These are phyloP conservation scores for Microchirus variegatus DNA, from an alignment of 2,797 vertebrate species.

Conservation along the genomic window DNA sequence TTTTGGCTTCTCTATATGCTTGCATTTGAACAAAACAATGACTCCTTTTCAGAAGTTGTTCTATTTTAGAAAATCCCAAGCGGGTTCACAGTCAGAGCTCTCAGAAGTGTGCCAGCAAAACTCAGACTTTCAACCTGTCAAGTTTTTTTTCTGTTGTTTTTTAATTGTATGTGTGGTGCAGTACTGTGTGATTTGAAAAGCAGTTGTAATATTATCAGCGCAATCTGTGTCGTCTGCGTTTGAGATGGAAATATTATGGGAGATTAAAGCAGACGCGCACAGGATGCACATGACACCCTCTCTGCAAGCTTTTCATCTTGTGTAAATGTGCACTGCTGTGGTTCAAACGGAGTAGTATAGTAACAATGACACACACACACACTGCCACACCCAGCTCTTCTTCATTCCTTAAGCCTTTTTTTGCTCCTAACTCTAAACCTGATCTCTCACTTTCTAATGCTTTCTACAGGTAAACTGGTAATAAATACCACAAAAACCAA, in stretches of 20 bases:
- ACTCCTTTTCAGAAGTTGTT: slow-evolving; percentile 68
- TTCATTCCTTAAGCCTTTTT: neutral
- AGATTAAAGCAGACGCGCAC: slow-evolving; percentile 47
- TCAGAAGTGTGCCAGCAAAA: slow-evolving; percentile 57
- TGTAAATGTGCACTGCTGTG: slow-evolving; percentile 12
- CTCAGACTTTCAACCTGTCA: slow-evolving; percentile 66
- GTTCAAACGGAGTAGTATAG: slow-evolving; percentile 18
- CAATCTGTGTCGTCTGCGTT: slow-evolving; percentile 14
- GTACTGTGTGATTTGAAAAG: neutral
- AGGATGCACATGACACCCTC: slow-evolving; percentile 31
- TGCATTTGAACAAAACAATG: slow-evolving; percentile 64
- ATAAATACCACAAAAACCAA: too few relatives aligned
- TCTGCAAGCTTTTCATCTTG: slow-evolving; percentile 24
- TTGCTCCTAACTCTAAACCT: neutral
- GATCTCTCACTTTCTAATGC: neutral
- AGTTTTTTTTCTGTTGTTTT: slow-evolving; percentile 19
- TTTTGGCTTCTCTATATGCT: slow-evolving; percentile 57
- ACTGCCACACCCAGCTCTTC: slow-evolving; percentile 23
- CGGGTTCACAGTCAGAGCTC: slow-evolving; percentile 63
- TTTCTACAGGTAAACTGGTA: neutral
- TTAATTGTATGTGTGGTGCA: neutral
- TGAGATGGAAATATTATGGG: slow-evolving; percentile 29
- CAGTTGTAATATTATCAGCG: slow-evolving; percentile 27
- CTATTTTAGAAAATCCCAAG: slow-evolving; percentile 73
- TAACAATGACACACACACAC: slow-evolving; percentile 4